phyloP scores from a whole-genome alignment of 2,888 invertebrate genomes.

The Vannuccia rotundouncinata region DNA sequence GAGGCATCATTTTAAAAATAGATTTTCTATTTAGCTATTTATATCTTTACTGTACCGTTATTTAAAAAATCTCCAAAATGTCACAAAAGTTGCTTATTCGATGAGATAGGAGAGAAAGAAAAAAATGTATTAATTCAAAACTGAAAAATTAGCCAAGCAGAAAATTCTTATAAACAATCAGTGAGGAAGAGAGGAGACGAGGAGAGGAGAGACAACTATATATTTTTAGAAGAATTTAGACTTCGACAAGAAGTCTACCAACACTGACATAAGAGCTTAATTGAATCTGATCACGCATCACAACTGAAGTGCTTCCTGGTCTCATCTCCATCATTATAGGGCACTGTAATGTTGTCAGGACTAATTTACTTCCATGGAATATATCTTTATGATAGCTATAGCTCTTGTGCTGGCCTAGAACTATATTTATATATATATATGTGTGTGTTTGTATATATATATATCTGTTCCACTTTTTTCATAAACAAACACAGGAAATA shows the following conservation, averaged over 20 bases:
- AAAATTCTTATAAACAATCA: background rate
- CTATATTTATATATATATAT: too few species aligned
- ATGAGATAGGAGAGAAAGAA: background rate
- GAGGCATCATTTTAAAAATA: too few species aligned
- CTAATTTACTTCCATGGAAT: background rate
- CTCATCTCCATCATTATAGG: background rate
- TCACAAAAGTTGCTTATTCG: background rate
- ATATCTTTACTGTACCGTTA: too few species aligned
- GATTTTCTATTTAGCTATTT: too few species aligned
- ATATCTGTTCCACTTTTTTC: background rate
- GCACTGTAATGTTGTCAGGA: background rate
- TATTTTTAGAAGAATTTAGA: background rate
- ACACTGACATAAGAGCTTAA: background rate
- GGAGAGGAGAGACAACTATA: background rate
- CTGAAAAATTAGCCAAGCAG: background rate
- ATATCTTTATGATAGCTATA: too few species aligned
- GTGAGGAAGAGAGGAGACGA: background rate
- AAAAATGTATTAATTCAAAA: background rate
- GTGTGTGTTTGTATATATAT: too few species aligned
- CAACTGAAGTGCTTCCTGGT: background rate
- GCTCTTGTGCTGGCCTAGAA: too few species aligned
- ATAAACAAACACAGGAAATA: background rate
- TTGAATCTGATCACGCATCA: slow-evolving; percentile 1
- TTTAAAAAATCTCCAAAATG: too few species aligned
- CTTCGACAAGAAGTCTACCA: background rate